Evolutionary conservation across 2,888 invertebrate species (phyloP).

Genomic region (Eristalis intricaria): DNA sequence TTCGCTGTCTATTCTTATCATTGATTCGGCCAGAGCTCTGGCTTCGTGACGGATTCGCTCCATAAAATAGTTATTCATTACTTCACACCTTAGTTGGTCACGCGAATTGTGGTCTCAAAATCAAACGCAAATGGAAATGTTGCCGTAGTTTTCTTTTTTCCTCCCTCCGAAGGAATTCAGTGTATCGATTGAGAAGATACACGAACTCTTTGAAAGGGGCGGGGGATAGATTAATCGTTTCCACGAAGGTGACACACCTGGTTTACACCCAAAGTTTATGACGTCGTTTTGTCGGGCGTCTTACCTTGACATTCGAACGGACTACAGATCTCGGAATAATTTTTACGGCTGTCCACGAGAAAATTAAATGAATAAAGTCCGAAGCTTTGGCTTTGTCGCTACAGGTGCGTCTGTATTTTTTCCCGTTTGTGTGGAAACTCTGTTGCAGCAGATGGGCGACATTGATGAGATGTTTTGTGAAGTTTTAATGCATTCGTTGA

Average conservation of each 20-base stretch:
- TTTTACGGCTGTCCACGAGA: background rate
- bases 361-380: background rate
- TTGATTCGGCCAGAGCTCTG: background rate
- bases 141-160: background rate
- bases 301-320: background rate
- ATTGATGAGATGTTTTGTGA: background rate
- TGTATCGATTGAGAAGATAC: background rate
- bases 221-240: background rate
- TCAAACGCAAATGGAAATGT: background rate
- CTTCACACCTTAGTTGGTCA: background rate
- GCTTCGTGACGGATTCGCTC: background rate
- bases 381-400: background rate
- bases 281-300: background rate
- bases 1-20: background rate
- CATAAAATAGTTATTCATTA: background rate
- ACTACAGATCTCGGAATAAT: background rate
- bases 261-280: conserved; percentile 15
- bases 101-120: background rate
- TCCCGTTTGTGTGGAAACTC: too few species aligned
- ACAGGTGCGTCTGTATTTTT: background rate
- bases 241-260: conserved; percentile 19
- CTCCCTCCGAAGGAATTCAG: background rate
- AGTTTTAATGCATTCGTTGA: background rate
- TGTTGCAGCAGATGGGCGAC: background rate
- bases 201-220: background rate